Conservation (phyloP, 2,113 vertebrate genomes). For the Talpa occidentalis region DNA sequence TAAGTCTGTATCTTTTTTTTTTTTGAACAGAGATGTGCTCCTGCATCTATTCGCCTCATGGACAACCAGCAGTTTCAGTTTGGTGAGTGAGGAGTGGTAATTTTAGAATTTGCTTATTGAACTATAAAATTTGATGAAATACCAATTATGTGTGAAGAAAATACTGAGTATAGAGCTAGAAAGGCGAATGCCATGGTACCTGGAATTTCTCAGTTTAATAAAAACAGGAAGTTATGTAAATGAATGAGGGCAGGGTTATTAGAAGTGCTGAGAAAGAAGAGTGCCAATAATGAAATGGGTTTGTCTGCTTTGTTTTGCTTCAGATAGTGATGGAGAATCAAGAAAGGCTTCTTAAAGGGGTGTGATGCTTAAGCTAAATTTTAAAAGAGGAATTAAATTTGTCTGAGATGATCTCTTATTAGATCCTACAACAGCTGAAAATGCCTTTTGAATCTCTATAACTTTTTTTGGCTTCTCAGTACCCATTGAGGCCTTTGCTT, state of each 20-base stretch:
- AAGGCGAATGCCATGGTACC: neutral
- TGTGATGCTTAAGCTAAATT: neutral
- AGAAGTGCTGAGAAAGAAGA: neutral
- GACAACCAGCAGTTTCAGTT: conserved; percentile 99
- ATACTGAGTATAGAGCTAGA: neutral
- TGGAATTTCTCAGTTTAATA: neutral
- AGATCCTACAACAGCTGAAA: neutral
- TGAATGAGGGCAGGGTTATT: neutral
- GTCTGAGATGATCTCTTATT: neutral
- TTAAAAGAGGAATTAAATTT: conserved; percentile 21
- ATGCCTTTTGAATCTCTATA: neutral
- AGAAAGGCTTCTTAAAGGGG: neutral
- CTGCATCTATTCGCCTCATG: conserved; percentile 97
- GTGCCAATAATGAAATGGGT: neutral
- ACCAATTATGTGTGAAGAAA: neutral
- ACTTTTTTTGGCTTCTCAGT: neutral
- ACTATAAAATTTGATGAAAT: neutral
- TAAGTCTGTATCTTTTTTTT: conserved; percentile 42
- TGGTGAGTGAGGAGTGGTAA: conserved; percentile 88
- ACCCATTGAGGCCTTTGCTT: neutral
- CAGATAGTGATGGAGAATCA: neutral
- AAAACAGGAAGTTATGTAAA: neutral
- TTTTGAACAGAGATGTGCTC: conserved; percentile 94
- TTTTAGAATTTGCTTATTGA: conserved; percentile 38
- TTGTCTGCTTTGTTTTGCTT: neutral